Evolutionary conservation across 2,797 vertebrate species (phyloP).

Genomic region (Mormyrops attenuatus): DNA sequence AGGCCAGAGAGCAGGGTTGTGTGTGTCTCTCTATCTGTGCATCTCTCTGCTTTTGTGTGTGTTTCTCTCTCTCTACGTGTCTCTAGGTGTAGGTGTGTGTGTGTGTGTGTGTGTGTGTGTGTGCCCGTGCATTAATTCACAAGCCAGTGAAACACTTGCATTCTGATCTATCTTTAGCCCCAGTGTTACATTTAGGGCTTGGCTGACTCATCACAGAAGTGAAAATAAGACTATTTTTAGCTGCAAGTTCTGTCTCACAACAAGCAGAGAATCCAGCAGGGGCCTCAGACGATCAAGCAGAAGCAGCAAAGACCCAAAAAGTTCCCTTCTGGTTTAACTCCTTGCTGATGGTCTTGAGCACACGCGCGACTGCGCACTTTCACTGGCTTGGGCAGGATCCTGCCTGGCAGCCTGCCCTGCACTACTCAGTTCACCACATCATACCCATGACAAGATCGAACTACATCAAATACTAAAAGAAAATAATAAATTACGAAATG

Average conservation of each 20-base stretch:
- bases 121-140: background rate
- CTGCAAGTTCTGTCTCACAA: slow-evolving; percentile 18
- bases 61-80: too few relatives aligned
- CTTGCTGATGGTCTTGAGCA: slow-evolving; percentile 17
- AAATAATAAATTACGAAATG: background rate
- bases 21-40: too few relatives aligned
- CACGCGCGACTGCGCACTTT: background rate
- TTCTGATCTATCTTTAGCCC: slow-evolving; percentile 25
- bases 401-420: background rate
- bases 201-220: slow-evolving; percentile 24
- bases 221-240: slow-evolving; percentile 28
- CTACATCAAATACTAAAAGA: background rate
- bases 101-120: background rate
- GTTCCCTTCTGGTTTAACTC: background rate
- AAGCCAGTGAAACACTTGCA: background rate
- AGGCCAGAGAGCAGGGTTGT: background rate
- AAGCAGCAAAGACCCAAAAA: background rate
- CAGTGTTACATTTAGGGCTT: slow-evolving; percentile 19
- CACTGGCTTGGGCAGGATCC: background rate
- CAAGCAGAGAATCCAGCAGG: background rate
- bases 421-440: background rate
- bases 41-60: too few relatives aligned
- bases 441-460: background rate
- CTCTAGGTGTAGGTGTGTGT: background rate
- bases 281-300: background rate